Percentiles rank a stretch among this genome's conserved stretches.
These are phyloP conservation scores for Channa maculata DNA, from an alignment of 2,113 vertebrate genomes.

Conservation along the genomic window DNA sequence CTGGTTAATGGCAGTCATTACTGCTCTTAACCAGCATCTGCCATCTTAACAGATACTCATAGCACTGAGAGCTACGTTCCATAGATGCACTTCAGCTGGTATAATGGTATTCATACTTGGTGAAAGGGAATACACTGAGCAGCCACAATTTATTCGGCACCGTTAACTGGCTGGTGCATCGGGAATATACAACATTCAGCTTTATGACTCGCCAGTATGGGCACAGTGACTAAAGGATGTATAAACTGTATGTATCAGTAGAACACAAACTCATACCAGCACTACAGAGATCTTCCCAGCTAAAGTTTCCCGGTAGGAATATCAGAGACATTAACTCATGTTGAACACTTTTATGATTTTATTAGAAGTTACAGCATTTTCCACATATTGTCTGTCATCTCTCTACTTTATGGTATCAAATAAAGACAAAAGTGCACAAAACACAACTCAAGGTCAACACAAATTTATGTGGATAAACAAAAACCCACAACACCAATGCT, in stretches of 20 bases:
- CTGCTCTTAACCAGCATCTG: slow-evolving; percentile 67
- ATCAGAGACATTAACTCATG: no score
- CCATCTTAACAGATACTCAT: slow-evolving; percentile 56
- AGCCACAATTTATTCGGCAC: slow-evolving; percentile 42
- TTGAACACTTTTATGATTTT: no score
- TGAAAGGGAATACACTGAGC: slow-evolving; percentile 46
- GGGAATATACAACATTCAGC: slow-evolving; percentile 19
- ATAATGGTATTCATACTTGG: slow-evolving; percentile 55
- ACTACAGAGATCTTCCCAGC: no score
- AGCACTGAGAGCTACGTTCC: slow-evolving; percentile 39
- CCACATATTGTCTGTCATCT: no score
- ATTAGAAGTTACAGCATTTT: no score
- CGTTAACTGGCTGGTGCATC: slow-evolving; percentile 31
- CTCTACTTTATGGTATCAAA: no score
- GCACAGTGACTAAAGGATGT: not conserved
- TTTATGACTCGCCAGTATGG: slow-evolving; percentile 24
- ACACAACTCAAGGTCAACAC: not conserved
- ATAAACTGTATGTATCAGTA: slow-evolving; percentile 25
- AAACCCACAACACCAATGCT: not conserved
- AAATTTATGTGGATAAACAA: not conserved
- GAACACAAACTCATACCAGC: no score
- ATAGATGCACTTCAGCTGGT: slow-evolving; percentile 55
- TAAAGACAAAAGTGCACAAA: not conserved
- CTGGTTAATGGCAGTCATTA: slow-evolving; percentile 66
- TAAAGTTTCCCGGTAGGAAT: no score